These are phyloP conservation scores for Odontocerum albicorne DNA, from an alignment of 2,888 invertebrate species.

Conservation along the genomic window DNA sequence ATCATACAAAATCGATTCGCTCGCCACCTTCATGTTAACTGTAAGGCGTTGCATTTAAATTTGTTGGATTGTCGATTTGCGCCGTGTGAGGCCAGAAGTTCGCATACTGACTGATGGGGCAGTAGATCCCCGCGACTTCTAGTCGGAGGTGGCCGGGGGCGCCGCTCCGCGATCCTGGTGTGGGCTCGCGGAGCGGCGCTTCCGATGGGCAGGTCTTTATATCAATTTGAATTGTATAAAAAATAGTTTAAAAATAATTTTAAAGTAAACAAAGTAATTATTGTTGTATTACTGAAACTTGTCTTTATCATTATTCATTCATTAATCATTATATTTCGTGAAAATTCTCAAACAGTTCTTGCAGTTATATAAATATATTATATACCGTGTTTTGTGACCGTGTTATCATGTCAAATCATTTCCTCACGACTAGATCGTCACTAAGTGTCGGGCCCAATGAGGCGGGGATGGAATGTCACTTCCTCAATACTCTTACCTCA, in stretches of 20 bases:
- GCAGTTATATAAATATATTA: constrained; percentile 28
- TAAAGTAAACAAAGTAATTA: constrained; percentile 27
- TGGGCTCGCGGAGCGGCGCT: constrained; percentile 2
- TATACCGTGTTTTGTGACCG: constrained; percentile 23
- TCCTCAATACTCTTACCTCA: constrained; percentile 14
- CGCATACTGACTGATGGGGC: no score
- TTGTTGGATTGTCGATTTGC: not conserved
- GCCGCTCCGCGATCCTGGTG: not conserved
- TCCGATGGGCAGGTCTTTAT: constrained; percentile 4
- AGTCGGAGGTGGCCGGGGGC: not conserved
- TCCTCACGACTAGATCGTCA: constrained; percentile 23
- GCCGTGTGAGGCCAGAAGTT: no score
- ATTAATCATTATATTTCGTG: constrained; percentile 13
- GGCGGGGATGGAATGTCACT: constrained; percentile 24
- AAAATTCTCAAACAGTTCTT: constrained; percentile 27
- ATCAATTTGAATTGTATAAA: constrained; percentile 24
- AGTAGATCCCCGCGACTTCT: not conserved
- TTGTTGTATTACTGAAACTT: constrained; percentile 21
- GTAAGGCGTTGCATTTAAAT: constrained; percentile 16
- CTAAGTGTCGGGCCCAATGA: constrained; percentile 18
- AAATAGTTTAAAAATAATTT: constrained; percentile 32
- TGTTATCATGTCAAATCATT: constrained; percentile 29
- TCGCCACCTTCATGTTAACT: no score
- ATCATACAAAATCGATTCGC: constrained; percentile 6
- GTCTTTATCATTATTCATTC: constrained; percentile 19